Evolutionary conservation across 2,888 invertebrate genomes (phyloP).

Genomic region (Thymelicus acteon): DNA sequence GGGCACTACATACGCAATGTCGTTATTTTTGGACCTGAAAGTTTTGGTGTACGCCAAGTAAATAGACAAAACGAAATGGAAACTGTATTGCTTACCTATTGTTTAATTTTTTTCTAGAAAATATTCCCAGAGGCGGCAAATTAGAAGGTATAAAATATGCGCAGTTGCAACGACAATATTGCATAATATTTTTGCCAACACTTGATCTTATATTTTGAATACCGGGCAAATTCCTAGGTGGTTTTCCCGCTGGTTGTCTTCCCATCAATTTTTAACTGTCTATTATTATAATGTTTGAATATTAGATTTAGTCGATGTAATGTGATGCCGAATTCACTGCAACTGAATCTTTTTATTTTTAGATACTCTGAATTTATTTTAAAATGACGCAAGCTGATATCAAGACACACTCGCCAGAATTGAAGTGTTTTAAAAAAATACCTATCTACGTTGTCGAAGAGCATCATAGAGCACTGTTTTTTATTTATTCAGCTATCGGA

Average conservation of each 20-base stretch:
- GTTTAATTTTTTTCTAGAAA: not conserved
- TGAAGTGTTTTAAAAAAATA: conserved; percentile 86
- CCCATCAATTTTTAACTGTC: too few relatives aligned
- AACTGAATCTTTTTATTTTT: conserved; percentile 16
- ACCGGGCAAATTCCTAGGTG: too few relatives aligned
- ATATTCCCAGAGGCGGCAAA: conserved; percentile 35
- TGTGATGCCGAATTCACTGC: not conserved
- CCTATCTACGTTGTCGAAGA: conserved; percentile 92
- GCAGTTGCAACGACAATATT: too few relatives aligned
- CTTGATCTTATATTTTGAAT: too few relatives aligned
- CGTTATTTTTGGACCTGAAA: too few relatives aligned
- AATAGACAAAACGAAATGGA: too few relatives aligned
- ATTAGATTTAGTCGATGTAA: not conserved
- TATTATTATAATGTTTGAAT: too few relatives aligned
- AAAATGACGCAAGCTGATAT: conserved; percentile 2
- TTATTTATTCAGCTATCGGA: conserved; percentile 91
- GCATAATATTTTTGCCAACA: too few relatives aligned
- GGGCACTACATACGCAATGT: too few relatives aligned
- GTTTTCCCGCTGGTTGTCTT: too few relatives aligned
- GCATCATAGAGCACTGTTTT: conserved; percentile 91
- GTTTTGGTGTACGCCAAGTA: too few relatives aligned
- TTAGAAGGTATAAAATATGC: conserved; percentile 42
- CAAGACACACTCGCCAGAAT: conserved; percentile 4
- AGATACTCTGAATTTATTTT: not conserved
- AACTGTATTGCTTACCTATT: not conserved